Conservation (phyloP, 1,140 invertebrate species). For the Zaprionus davidi region DNA sequence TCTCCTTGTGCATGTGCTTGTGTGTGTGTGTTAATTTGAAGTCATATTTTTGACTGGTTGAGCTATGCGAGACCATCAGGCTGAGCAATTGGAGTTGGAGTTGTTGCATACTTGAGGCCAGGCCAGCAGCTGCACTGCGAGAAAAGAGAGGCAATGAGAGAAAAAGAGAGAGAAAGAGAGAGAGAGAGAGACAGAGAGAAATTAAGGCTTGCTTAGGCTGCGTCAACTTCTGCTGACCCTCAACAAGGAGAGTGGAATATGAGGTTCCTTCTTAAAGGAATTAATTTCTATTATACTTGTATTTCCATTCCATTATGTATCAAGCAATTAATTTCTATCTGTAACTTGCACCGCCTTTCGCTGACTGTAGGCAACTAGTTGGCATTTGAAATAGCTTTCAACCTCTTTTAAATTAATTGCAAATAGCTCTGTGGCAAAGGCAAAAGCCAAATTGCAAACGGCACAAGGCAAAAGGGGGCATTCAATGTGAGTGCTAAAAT, state of each 20-base stretch:
- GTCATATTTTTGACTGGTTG: conserved; percentile 41
- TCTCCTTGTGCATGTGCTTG: neutral
- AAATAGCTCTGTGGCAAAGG: conserved; percentile 55
- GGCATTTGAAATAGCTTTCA: conserved; percentile 3
- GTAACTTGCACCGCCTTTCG: neutral
- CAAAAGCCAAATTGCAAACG: neutral
- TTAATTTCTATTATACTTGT: too few species aligned
- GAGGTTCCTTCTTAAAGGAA: too few species aligned
- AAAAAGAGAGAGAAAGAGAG: too few species aligned
- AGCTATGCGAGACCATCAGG: conserved; percentile 30
- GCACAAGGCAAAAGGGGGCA: neutral
- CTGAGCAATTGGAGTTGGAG: conserved; percentile 8
- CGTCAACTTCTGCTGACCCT: too few species aligned
- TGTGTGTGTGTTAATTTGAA: conserved; percentile 40
- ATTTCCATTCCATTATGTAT: too few species aligned
- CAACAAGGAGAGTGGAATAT: too few species aligned
- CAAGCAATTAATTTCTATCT: too few species aligned
- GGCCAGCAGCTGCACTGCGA: neutral
- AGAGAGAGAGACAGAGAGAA: too few species aligned
- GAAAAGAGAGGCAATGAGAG: neutral
- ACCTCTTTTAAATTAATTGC: conserved; percentile 70
- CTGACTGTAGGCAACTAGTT: conserved; percentile 8
- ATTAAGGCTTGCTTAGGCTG: too few species aligned
- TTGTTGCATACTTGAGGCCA: conserved; percentile 21
- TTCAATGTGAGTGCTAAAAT: conserved; percentile 5